phyloP scores from a whole-genome alignment of 2,888 invertebrate genomes.

The Coenonympha arcania region DNA sequence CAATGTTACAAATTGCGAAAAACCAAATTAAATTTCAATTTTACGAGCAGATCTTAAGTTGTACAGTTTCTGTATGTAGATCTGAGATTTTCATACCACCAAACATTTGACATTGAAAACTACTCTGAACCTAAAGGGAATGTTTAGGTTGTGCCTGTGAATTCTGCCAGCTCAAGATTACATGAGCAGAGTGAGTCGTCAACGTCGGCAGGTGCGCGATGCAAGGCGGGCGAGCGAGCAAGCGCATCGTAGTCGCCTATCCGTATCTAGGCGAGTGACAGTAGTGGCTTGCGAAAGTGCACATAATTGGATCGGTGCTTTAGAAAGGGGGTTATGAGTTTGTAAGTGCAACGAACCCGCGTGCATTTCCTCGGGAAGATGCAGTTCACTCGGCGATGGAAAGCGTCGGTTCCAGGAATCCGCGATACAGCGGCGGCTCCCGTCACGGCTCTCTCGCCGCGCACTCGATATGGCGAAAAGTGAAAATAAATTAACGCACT shows the following conservation, averaged over 20 bases:
- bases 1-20: too few relatives aligned
- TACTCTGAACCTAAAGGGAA: neutral
- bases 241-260: conserved; percentile 67
- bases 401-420: conserved; percentile 69
- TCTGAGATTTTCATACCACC: too few relatives aligned
- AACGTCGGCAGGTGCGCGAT: too few relatives aligned
- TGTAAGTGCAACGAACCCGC: conserved; percentile 73
- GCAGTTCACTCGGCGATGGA: conserved; percentile 56
- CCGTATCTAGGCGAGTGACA: conserved; percentile 74
- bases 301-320: conserved; percentile 74
- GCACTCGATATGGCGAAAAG: conserved; percentile 56
- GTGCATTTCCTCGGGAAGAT: conserved; percentile 71
- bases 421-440: conserved; percentile 38
- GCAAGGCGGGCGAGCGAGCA: conserved; percentile 59
- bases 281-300: conserved; percentile 74
- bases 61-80: too few relatives aligned
- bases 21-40: too few relatives aligned
- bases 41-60: too few relatives aligned
- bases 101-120: neutral
- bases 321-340: conserved; percentile 75
- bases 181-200: conserved; percentile 35
- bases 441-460: conserved; percentile 45
- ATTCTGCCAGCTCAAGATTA: conserved; percentile 23
- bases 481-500: conserved; percentile 46
- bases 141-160: neutral